Conservation (phyloP, 2,797 vertebrate genomes). For the Pseudochirops cupreus region DNA sequence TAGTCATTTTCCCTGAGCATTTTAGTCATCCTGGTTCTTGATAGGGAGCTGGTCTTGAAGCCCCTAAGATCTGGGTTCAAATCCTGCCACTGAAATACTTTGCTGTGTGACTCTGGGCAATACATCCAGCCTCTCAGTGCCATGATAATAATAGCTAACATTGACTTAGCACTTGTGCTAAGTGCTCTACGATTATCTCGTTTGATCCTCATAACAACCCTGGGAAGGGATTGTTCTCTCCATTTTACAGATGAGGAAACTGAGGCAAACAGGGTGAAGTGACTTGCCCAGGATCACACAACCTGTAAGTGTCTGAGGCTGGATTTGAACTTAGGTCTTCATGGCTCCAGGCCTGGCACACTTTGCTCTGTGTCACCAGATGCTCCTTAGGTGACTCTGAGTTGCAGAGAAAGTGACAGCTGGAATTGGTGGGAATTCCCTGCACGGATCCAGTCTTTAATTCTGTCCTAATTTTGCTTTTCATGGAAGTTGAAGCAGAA, state of each 20-base stretch:
- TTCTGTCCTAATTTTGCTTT: neutral
- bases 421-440: neutral
- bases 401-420: neutral
- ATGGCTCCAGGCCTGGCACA: neutral
- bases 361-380: too few relatives aligned
- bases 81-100: neutral
- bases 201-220: neutral
- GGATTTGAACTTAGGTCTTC: neutral
- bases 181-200: neutral
- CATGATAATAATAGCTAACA: neutral
- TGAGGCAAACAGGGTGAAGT: neutral
- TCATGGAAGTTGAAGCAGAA: neutral
- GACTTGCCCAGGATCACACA: neutral
- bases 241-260: neutral
- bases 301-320: neutral
- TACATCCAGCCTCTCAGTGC: neutral
- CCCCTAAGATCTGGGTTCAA: neutral
- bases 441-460: neutral
- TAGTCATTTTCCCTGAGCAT: constrained; percentile 51
- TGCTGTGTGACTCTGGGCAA: neutral
- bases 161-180: neutral
- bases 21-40: constrained; percentile 58
- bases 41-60: constrained; percentile 48
- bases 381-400: neutral
- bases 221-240: neutral